These are phyloP conservation scores for Gymnothorax javanicus DNA, from an alignment of 2,797 vertebrate species.

Conservation along the genomic window DNA sequence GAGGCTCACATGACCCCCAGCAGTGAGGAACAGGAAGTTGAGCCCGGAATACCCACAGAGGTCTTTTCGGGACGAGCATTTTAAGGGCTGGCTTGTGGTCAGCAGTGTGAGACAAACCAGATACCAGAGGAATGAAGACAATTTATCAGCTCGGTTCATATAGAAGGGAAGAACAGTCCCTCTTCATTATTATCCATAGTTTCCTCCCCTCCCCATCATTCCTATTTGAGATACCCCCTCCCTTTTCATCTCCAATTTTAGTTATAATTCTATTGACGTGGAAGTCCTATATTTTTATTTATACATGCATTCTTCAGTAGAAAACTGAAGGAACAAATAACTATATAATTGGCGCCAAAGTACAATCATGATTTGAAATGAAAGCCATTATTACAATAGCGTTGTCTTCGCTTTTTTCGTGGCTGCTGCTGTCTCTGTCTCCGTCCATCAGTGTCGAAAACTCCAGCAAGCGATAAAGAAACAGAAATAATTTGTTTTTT, in stretches of 20 bases:
- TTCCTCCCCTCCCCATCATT: neutral
- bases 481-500: no score
- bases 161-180: conserved; percentile 6
- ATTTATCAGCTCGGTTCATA: conserved; percentile 13
- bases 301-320: neutral
- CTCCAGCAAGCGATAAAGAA: no score
- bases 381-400: neutral
- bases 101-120: conserved; percentile 21
- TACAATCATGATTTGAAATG: neutral
- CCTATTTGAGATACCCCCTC: neutral
- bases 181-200: neutral
- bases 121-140: conserved; percentile 9
- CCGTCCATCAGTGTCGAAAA: neutral
- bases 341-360: neutral
- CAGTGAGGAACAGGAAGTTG: neutral
- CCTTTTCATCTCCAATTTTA: neutral
- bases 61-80: conserved; percentile 7
- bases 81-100: neutral
- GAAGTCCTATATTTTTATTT: neutral
- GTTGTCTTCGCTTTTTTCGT: neutral
- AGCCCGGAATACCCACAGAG: neutral
- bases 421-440: neutral
- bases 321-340: neutral
- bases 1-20: neutral
- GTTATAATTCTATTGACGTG: neutral